These are phyloP conservation scores for Amphipoea oculea DNA, from an alignment of 2,888 invertebrate genomes.

Conservation along the genomic window DNA sequence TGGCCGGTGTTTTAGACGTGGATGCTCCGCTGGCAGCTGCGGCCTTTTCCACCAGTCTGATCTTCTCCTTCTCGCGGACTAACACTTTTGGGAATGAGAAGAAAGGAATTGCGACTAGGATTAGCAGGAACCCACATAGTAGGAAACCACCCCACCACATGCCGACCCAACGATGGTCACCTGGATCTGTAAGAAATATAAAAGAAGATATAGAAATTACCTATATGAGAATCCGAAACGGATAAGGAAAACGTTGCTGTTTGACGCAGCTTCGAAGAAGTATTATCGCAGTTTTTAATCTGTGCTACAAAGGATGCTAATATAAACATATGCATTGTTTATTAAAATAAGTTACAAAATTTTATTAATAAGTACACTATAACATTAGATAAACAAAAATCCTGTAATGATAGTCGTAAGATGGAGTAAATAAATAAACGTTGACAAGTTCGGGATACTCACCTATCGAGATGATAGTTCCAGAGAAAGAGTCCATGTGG, in stretches of 20 bases:
- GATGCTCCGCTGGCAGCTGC: constrained; percentile 86
- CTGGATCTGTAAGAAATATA: constrained; percentile 91
- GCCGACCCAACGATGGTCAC: constrained; percentile 96
- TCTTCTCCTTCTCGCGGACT: constrained; percentile 95
- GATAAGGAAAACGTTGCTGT: not conserved
- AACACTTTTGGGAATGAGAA: constrained; percentile 97
- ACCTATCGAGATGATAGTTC: constrained; percentile 94
- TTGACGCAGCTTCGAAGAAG: not conserved
- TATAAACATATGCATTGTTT: not conserved
- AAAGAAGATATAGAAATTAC: not conserved
- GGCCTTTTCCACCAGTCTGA: constrained; percentile 94
- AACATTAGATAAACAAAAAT: not conserved
- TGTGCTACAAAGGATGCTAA: not conserved
- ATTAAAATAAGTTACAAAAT: not conserved
- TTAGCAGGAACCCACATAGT: constrained; percentile 96
- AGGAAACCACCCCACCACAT: constrained; percentile 99
- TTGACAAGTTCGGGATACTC: constrained; percentile 66
- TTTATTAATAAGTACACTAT: not conserved
- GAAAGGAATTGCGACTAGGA: constrained; percentile 97
- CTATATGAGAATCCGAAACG: not conserved
- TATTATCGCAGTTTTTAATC: not conserved
- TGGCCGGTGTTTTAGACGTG: constrained; percentile 82
- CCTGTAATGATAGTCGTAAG: not conserved
- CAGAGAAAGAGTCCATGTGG: constrained; percentile 97
- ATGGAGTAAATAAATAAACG: not conserved